Evolutionary conservation across 2,797 vertebrate species (phyloP).

Genomic region (Coluber constrictor): DNA sequence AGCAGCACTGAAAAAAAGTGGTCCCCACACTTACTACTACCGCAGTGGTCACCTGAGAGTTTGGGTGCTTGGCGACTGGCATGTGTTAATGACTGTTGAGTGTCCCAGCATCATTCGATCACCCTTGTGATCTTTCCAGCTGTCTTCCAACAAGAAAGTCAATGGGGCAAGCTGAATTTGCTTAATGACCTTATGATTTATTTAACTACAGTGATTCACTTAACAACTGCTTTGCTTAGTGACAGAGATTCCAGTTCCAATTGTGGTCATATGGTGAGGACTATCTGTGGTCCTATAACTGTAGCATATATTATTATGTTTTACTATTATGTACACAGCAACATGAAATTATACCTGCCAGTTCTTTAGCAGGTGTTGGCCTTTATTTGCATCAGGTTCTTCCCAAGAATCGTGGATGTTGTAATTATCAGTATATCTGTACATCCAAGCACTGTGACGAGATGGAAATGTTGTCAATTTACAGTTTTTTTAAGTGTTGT

Average conservation of each 20-base stretch:
- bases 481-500: neutral
- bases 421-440: neutral
- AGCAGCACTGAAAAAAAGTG: neutral
- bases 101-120: neutral
- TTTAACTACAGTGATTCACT: neutral
- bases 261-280: no score
- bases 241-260: no score
- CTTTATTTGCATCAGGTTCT: neutral
- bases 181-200: neutral
- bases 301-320: no score
- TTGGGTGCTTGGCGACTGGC: neutral
- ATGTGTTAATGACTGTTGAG: neutral
- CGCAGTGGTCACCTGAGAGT: neutral
- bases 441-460: neutral
- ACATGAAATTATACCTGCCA: no score
- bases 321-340: no score
- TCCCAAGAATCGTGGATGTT: neutral
- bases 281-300: no score
- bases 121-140: neutral
- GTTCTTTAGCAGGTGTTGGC: neutral
- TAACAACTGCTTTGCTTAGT: no score
- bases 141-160: neutral
- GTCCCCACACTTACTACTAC: neutral
- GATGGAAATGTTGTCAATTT: neutral
- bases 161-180: neutral